Percentiles rank a stretch among this genome's conserved stretches.
Evolutionary conservation across 2,797 vertebrate species (phyloP).

Genomic region (Okamejei kenojei): DNA sequence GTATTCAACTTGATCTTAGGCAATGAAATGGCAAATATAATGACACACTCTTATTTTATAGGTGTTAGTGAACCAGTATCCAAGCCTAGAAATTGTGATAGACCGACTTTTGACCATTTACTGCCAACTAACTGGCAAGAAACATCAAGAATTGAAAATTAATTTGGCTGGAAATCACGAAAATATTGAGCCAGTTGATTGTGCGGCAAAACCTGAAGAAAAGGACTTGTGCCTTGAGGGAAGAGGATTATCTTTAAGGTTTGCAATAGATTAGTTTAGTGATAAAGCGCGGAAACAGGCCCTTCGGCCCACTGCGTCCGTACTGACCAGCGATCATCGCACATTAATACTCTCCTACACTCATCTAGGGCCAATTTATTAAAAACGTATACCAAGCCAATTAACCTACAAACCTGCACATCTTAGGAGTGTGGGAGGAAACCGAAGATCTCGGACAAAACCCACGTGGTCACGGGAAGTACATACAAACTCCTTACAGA

Average conservation of each 20-base stretch:
- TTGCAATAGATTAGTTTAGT: neutral
- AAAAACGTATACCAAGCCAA: no score
- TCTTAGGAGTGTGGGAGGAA: no score
- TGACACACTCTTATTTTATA: conserved; percentile 44
- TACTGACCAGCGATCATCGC: no score
- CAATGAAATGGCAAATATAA: no score
- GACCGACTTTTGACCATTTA: conserved; percentile 85
- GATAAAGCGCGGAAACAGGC: no score
- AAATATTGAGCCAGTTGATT: conserved; percentile 41
- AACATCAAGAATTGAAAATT: conserved; percentile 53
- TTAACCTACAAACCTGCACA: no score
- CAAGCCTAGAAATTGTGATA: conserved; percentile 61
- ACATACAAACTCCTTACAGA: no score
- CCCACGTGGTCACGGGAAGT: no score
- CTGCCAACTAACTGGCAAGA: conserved; percentile 75
- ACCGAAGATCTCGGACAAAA: no score
- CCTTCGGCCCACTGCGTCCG: no score
- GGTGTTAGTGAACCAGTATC: conserved; percentile 71
- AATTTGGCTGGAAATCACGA: conserved; percentile 35
- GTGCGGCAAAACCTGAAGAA: conserved; percentile 53
- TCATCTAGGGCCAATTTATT: no score
- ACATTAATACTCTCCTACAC: no score
- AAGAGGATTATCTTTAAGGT: conserved; percentile 84
- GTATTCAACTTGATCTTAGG: neutral
- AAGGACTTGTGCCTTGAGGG: conserved; percentile 69